These are phyloP conservation scores for Nezara viridula DNA, from an alignment of 2,888 invertebrate species.

Conservation along the genomic window DNA sequence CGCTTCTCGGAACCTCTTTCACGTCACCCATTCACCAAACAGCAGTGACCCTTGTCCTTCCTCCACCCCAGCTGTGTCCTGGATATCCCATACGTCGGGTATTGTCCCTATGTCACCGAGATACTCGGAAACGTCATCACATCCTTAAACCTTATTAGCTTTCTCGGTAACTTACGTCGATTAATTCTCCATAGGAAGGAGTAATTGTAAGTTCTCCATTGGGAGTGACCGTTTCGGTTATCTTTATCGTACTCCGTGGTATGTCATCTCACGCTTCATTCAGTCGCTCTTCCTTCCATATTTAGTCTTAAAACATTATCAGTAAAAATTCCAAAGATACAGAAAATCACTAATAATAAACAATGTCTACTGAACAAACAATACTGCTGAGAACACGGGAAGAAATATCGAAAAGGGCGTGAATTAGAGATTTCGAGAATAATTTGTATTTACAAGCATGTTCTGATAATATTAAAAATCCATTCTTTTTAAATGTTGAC, in stretches of 20 bases:
- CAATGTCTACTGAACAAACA: too few species aligned
- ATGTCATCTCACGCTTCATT: not conserved
- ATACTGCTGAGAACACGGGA: too few species aligned
- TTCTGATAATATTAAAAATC: too few species aligned
- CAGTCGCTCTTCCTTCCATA: not conserved
- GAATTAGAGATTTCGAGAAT: too few species aligned
- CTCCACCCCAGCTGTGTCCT: not conserved
- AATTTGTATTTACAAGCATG: too few species aligned
- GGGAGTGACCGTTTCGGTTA: not conserved
- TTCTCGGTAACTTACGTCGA: not conserved
- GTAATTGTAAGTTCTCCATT: not conserved
- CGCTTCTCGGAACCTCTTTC: not conserved
- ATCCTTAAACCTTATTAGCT: not conserved
- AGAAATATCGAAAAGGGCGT: too few species aligned
- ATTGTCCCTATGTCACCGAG: not conserved
- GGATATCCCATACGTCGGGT: not conserved
- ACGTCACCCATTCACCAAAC: slow-evolving; percentile 41
- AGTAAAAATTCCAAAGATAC: too few species aligned
- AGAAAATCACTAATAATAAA: too few species aligned
- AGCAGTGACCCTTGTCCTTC: not conserved
- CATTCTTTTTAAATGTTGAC: too few species aligned
- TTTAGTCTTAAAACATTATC: not conserved
- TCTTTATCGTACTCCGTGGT: not conserved
- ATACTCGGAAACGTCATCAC: not conserved
- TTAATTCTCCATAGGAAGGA: not conserved